Base-by-base conservation (phyloP, 2,888 invertebrate species). In the Physocephala rufipes region DNA sequence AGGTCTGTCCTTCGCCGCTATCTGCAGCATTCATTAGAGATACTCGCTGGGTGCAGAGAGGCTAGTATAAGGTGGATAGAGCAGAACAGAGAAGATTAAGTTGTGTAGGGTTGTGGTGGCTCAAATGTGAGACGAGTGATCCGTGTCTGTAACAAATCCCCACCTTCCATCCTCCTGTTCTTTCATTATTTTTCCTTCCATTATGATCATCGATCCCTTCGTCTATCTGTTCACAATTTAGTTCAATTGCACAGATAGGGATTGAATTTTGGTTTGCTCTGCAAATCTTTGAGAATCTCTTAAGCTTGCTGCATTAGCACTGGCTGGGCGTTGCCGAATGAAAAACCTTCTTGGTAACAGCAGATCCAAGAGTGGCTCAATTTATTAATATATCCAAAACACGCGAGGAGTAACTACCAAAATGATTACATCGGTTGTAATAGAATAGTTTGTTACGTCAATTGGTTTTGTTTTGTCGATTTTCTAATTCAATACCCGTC, bases 381-480 rank as follows among this genome's bases (percentile, higher is more conserved):
- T 69, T 69, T 69, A 69, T 62, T 69, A 62, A 55, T 58, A 64
- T 58, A 16, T 7, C 51, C 55, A 30, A 7, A 15, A 43, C 66
- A 63, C 62, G 45, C 55, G 55, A 43, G 49, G 51, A 58, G 36
- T 51, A 45, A 19, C 58, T 67, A 28, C 45, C 67, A 59, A 67
- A 67, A 67, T 16, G 19, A 24, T 19, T 55, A 16, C 19, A 19
- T 13, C 55, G 43, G 15, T 5, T 21, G 13, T 30, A 21, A 30
- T 19, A 19, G n/a, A n/a, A 5, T 30, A 43, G 61, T 30, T 28
- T 62, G 61, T 61, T 30, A 21, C 53, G 12, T 53, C 19, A 55
- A 16, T 47, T 26, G 16, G 19, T 26, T 26, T 16, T 24, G 2
- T 15, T 28, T 28, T 7, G 5, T 16, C 21, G 12, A 7, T 21